Evolutionary conservation across 1,140 invertebrate species (phyloP).

Genomic region (Armadillidium nasatum): DNA sequence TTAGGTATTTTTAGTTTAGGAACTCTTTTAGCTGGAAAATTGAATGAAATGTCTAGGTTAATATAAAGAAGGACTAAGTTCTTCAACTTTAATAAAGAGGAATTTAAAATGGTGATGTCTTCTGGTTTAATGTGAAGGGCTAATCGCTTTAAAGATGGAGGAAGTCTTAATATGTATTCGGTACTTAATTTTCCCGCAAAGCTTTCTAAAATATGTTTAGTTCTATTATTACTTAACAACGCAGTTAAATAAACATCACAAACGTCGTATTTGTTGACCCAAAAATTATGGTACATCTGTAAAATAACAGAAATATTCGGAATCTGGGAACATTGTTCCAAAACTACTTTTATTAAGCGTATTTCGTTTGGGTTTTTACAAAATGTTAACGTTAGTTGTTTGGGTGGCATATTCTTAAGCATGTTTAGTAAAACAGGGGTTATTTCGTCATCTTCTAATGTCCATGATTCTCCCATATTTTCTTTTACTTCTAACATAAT

Average conservation of each 20-base stretch:
- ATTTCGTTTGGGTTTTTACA: neutral
- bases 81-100: neutral
- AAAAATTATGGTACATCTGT: neutral
- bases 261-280: neutral
- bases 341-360: neutral
- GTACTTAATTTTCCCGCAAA: conserved; percentile 1
- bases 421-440: neutral
- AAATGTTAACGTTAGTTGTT: neutral
- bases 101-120: neutral
- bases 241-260: neutral
- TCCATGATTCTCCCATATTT: neutral
- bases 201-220: neutral
- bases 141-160: neutral
- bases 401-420: neutral
- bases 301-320: neutral
- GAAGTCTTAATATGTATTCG: neutral
- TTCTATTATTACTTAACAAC: neutral
- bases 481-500: neutral
- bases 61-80: neutral
- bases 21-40: neutral
- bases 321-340: neutral
- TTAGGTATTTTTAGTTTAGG: neutral
- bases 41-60: neutral
- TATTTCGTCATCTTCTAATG: neutral
- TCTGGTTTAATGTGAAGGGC: neutral